Evolutionary conservation across 2,888 invertebrate genomes (phyloP), one percentile per base, ranked within the genome.

Genomic region (Agonopterix arenella): DNA sequence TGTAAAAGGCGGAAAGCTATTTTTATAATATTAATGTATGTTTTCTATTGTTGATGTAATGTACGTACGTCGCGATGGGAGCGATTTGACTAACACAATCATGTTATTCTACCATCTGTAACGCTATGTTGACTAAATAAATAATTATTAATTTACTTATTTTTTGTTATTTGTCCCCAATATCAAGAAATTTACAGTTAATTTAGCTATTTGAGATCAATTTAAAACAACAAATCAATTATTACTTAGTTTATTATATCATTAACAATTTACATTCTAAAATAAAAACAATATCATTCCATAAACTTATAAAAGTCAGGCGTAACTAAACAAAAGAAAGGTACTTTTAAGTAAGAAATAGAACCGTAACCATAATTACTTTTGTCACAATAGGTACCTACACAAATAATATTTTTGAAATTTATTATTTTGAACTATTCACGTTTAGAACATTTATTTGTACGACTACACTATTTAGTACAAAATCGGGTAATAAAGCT

Each of bases 111-210:
- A 68, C 66, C 68, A 69, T 61, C 69, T 71, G 67, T 72, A 73
- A 70, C 58, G 5, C 28, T 68, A 70, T 70, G 80, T 80, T 80
- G 78, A 80, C 72, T 78, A 79, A 83, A 81, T 83, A 78, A 81
- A 82, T 70, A 68, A 68, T 61, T 57, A 70, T 60, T 64, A 71
- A 69, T 67, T 47, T 47, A 36, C 10, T 40, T 40, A 9, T 40
- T 9, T n/a, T 10, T 40, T 40, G 40, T 40, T 9, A n/a, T 40
- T 28, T 28, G 28, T 28, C 28, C 28, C 28, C 5, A 5, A 28
- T 5, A 28, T 7, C 5, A 28, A 28, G 28, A 28, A 5, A 28
- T 28, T 5, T 5, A 5, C 5, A 18, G 18, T 18, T 18, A 18
- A 4, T 18, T 18, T 13, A n/a, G n/a, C n/a, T 16, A 18, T 18